Evolutionary conservation across 2,113 vertebrate species (phyloP), one percentile per base, ranked within the genome.

Genomic region (Callospermophilus lateralis): DNA sequence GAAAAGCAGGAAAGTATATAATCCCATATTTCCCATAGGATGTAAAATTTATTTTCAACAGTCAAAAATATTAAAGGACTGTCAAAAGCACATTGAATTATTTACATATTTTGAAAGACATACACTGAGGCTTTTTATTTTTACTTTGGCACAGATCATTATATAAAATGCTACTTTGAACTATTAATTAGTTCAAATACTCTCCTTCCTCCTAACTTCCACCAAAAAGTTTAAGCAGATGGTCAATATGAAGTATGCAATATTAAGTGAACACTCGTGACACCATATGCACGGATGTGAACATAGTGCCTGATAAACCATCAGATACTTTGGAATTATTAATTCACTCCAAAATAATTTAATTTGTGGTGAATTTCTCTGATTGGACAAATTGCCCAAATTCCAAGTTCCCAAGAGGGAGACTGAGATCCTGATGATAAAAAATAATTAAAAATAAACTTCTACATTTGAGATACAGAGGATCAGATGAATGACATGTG

Each of bases 21-120:
- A 86, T 1, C 6, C 5, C 3, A n/a, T 63, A 89, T 92, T 81
- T 92, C 22, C 9, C 32, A 84, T 34, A 39, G 70, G 20, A 92
- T n/a, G 37, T 55, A 67, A 90, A 84, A 79, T 92, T 92, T 89
- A 83, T 90, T 89, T 96, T 77, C 78, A 88, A 73, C 0, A 73
- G 61, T 85, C 24, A 74, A 32, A 85, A 84, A 65, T 80, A 81
- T 37, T 81, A 81, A 70, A 85, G 19, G 22, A 61, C 4, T 61
- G 1, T 95, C 51, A 94, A 92, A 74, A 76, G 9, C 22, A 58
- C 19, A 53, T 58, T 9, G 80, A 65, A 58, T 77, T 28, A 93
- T 90, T 96, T 92, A 94, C 26, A 55, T 89, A 86, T 79, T 95
- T 90, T 81, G 17, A 42, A 89, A 73, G 81, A 20, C 2, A 79